These are phyloP conservation scores for Pemphredon lugubris DNA, from an alignment of 2,888 invertebrate genomes.

Conservation along the genomic window DNA sequence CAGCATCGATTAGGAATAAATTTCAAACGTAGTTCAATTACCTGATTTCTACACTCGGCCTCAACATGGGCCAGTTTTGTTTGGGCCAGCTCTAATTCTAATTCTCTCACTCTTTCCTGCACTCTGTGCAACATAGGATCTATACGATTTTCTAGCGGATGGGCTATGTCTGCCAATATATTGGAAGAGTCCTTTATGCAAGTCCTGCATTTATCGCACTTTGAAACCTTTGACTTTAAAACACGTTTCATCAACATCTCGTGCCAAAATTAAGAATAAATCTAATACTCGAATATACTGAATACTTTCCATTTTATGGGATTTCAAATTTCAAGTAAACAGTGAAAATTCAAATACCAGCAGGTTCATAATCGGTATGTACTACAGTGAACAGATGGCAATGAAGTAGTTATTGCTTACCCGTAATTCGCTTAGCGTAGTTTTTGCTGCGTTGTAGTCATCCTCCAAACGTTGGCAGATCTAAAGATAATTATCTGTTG, in stretches of 20 bases:
- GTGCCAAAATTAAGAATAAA: too few species aligned
- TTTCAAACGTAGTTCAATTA: too few species aligned
- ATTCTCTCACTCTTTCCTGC: slow-evolving; percentile 89
- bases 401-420: slow-evolving; percentile 80
- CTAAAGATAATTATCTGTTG: slow-evolving; percentile 70
- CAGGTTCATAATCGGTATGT: not conserved
- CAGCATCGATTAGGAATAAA: too few species aligned
- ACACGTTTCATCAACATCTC: too few species aligned
- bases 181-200: slow-evolving; percentile 69
- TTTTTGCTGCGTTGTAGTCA: slow-evolving; percentile 87
- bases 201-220: slow-evolving; percentile 82
- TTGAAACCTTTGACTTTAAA: slow-evolving; percentile 82
- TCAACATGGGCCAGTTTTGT: slow-evolving; percentile 98
- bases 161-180: slow-evolving; percentile 67
- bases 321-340: slow-evolving; percentile 76
- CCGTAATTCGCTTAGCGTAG: slow-evolving; percentile 85
- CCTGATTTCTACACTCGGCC: slow-evolving; percentile 97
- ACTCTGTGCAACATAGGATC: slow-evolving; percentile 81
- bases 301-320: too few species aligned
- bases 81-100: slow-evolving; percentile 97
- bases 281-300: too few species aligned
- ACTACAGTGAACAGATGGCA: not conserved
- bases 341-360: not conserved
- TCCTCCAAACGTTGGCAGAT: slow-evolving; percentile 93
- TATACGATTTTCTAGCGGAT: slow-evolving; percentile 74